Percentiles rank a stretch among this genome's conserved stretches.
Conservation (phyloP, 2,888 invertebrate genomes). For the Gymnoscelis rufifasciata region DNA sequence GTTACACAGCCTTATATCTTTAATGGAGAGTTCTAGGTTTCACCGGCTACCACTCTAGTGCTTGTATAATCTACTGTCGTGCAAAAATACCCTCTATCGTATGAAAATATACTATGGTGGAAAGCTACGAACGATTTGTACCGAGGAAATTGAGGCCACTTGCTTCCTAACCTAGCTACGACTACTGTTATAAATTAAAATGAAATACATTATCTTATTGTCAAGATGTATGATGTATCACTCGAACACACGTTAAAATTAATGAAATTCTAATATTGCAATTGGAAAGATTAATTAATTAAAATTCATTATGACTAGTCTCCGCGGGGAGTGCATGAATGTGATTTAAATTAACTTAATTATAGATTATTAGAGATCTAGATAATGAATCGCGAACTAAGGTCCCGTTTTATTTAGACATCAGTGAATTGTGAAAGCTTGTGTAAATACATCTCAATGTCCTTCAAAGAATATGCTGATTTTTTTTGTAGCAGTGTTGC, state of each 20-base stretch:
- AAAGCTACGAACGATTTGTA: slow-evolving; percentile 63
- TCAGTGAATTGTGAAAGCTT: too few relatives aligned
- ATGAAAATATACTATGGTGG: slow-evolving; percentile 65
- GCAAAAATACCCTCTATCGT: slow-evolving; percentile 67
- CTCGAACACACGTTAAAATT: slow-evolving; percentile 34
- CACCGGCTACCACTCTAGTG: slow-evolving; percentile 33
- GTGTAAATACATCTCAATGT: too few relatives aligned
- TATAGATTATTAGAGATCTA: slow-evolving; percentile 68
- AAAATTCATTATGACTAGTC: slow-evolving; percentile 59
- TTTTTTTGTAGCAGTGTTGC: too few relatives aligned
- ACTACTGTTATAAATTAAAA: slow-evolving; percentile 17
- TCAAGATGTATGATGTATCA: slow-evolving; percentile 26
- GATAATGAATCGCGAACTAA: slow-evolving; percentile 41
- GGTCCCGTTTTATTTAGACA: slow-evolving; percentile 15
- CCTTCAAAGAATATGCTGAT: too few relatives aligned
- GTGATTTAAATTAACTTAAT: slow-evolving; percentile 42
- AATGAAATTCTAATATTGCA: slow-evolving; percentile 42
- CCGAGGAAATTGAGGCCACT: slow-evolving; percentile 57
- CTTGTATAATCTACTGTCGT: slow-evolving; percentile 56
- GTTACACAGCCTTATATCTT: slow-evolving; percentile 26
- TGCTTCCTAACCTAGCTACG: slow-evolving; percentile 20
- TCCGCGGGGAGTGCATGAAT: slow-evolving; percentile 49
- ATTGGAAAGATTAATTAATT: slow-evolving; percentile 35
- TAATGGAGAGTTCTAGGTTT: slow-evolving; percentile 9
- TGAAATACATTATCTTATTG: slow-evolving; percentile 14